Evolutionary conservation across 2,888 invertebrate species (phyloP), one percentile per base, ranked within the genome.

Genomic region (Nebria salina): DNA sequence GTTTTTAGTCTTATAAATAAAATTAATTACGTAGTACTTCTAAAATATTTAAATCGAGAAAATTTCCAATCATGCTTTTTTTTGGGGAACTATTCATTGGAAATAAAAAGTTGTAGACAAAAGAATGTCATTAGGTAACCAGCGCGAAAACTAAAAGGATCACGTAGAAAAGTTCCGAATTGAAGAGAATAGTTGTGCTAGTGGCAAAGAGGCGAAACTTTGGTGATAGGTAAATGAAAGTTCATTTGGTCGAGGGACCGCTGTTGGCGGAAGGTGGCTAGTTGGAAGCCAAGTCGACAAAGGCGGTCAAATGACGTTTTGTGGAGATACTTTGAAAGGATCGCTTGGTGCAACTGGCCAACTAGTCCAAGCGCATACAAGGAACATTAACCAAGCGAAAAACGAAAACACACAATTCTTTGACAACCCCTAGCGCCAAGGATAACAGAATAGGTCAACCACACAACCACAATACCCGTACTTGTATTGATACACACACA

Each of bases 161-260:
- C 11, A 54, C 54, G 54, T 54, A 8, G 7, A 54, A 54, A 54
- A 54, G 54, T 54, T 54, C 8, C 7, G 54, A 11, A 54, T 54
- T 54, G 54, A 34, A 34, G 34, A 34, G 34, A 34, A 34, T 34
- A 34, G 34, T 34, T 34, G 34, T 34, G 34, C 34, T 7, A 20
- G 54, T 11, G 54, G 54, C 2, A 54, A 54, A 54, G 54, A 54
- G 54, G 13, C 54, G 54, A 54, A 54, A 8, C 13, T 54, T 54
- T 54, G 54, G 54, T 54, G 54, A 54, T 54, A 54, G 54, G 54
- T 54, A 54, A 54, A 54, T 54, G 54, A 54, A 54, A 54, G 54
- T 54, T 54, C 54, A 54, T 54, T 54, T 54, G 54, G 54, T 8
- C 54, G 54, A 54, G 13, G 34, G 34, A 34, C 1, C 2, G 34